Evolutionary conservation across 2,113 vertebrate species (phyloP), one percentile per base, ranked within the genome.

Genomic region (Nerophis ophidion): DNA sequence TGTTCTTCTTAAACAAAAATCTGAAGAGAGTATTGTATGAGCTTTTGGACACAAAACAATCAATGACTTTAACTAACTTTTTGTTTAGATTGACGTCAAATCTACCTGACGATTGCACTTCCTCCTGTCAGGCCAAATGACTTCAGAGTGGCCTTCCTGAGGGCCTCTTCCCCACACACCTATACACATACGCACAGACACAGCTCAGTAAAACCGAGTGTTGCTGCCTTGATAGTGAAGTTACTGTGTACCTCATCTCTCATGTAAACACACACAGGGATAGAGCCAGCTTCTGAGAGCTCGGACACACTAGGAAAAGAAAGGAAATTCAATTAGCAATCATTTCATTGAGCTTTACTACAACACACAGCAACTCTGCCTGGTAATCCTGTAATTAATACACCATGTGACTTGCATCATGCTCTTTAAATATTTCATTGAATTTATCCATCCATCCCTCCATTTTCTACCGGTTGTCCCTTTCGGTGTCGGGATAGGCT

Each of bases 61-160:
- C 12, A 57, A 57, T 26, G 16, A 19, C 15, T 19, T 12, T 26
- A 26, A 44, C 12, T 46, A 46, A 14, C 9, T 44, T 26, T 26
- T 26, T 26, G 26, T 26, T 26, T 26, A 26, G 26, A 26, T 26
- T 26, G 3, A 26, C 26, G 26, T 26, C 26, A 26, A 34, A 51
- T 33, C 34, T 57, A 98, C 97, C 97, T 94, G 84, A 99, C 75
- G 47, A 93, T 92, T 70, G 95, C 97, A 65, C 83, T 97, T 82
- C 96, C 95, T 67, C 91, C 91, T 0, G 91, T 96, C 16, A 99
- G 86, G 50, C 97, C 97, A 63, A 99, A 91, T 0, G 92, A 95
- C 85, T 90, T 95, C 61, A 99, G 84, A 0, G 92, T 92, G 0
- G 90, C 89, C 70, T 82, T 92, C 86, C 89, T 90, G 6, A 99